Percentiles rank a stretch among this genome's conserved stretches.
Conservation (phyloP, 2,113 vertebrate genomes). For the Erpornis zantholeuca region DNA sequence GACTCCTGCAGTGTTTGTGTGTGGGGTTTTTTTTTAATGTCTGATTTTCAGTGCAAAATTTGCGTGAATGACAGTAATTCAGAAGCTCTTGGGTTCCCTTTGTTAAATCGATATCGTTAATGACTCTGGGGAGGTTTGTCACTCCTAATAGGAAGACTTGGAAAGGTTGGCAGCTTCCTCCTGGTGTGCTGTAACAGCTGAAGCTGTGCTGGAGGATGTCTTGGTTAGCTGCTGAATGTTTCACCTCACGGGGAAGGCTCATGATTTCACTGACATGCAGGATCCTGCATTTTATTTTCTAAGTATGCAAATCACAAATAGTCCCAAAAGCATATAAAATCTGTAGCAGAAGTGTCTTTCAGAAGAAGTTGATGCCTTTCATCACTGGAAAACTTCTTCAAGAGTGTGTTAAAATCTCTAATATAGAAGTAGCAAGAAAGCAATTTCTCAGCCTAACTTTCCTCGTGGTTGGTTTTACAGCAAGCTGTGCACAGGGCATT, state of each 20-base stretch:
- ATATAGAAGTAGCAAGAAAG: constrained; percentile 49
- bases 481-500: background rate
- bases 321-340: background rate
- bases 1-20: background rate
- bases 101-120: background rate
- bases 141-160: background rate
- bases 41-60: background rate
- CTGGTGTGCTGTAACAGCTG: background rate
- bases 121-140: background rate
- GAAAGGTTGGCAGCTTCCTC: background rate
- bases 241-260: background rate
- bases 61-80: background rate
- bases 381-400: background rate
- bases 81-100: constrained; percentile 5
- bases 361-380: background rate
- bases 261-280: background rate
- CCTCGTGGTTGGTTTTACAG: background rate
- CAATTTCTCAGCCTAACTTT: background rate
- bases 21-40: background rate
- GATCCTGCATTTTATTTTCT: background rate
- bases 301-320: background rate
- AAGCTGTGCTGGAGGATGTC: background rate
- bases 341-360: background rate
- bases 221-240: background rate
- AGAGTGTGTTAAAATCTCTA: background rate